phyloP scores from a whole-genome alignment of 2,113 vertebrate species.

The Axis porcinus region DNA sequence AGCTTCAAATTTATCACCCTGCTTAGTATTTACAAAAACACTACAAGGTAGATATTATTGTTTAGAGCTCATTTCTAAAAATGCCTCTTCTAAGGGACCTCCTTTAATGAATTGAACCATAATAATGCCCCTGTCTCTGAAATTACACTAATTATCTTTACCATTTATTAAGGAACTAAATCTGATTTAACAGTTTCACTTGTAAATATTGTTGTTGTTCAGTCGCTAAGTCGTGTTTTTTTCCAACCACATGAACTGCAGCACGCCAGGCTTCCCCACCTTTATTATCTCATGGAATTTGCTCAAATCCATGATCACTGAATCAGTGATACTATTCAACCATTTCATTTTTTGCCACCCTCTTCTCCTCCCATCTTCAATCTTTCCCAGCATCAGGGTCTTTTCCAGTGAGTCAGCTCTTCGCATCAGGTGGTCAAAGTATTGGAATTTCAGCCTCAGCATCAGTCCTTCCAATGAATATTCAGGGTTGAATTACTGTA shows the following conservation, averaged over 20 bases:
- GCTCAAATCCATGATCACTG: not conserved
- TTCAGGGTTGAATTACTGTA: not conserved
- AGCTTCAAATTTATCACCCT: not conserved
- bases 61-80: not conserved
- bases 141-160: not conserved
- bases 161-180: not conserved
- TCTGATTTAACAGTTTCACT: not conserved
- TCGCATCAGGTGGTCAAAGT: not conserved
- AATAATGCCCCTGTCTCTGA: not conserved
- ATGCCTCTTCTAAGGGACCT: not conserved
- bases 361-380: not conserved
- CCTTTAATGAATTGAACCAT: not conserved
- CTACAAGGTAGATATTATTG: not conserved
- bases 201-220: not conserved
- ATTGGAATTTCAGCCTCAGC: not conserved
- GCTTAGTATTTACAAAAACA: not conserved
- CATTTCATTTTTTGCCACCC: not conserved
- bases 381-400: not conserved
- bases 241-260: not conserved
- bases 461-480: not conserved
- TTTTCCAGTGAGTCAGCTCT: not conserved
- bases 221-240: not conserved
- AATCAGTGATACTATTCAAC: not conserved
- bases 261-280: not conserved
- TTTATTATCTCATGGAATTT: not conserved